A percentile compares a stretch with the other conserved stretches of the same genome.
These are phyloP conservation scores for Hemistola chrysoprasaria DNA, from an alignment of 2,888 invertebrate genomes.

Conservation along the genomic window DNA sequence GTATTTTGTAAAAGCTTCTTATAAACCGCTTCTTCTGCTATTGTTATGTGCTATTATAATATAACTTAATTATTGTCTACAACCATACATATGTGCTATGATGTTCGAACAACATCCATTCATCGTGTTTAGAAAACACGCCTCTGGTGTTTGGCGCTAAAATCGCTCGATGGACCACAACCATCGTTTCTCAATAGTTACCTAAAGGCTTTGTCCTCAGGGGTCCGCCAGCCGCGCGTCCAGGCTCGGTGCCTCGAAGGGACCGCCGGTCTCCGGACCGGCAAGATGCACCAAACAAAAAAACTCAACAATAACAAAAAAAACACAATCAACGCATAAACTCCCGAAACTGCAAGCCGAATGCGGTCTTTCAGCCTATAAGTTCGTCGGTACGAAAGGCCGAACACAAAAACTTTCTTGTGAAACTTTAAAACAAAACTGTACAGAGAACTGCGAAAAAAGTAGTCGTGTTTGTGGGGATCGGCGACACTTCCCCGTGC, in stretches of 20 bases:
- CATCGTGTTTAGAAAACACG: slow-evolving; percentile 50
- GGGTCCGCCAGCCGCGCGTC: slow-evolving; percentile 67
- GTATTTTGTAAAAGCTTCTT: slow-evolving; percentile 8
- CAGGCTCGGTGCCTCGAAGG: slow-evolving; percentile 71
- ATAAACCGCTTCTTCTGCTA: slow-evolving; percentile 12
- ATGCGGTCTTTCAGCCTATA: slow-evolving; percentile 61
- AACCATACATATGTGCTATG: slow-evolving; percentile 31
- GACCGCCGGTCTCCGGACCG: slow-evolving; percentile 73
- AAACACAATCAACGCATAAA: slow-evolving; percentile 76
- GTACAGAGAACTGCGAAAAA: slow-evolving; percentile 78
- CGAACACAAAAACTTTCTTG: slow-evolving; percentile 69
- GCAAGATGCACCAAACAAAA: slow-evolving; percentile 81
- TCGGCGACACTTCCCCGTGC: slow-evolving; percentile 72
- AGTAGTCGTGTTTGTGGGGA: slow-evolving; percentile 71
- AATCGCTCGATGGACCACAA: slow-evolving; percentile 33
- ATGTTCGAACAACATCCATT: slow-evolving; percentile 33
- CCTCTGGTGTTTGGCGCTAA: slow-evolving; percentile 40
- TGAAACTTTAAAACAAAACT: slow-evolving; percentile 78
- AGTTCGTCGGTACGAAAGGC: slow-evolving; percentile 63
- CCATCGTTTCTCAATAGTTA: slow-evolving; percentile 55
- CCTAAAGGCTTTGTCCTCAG: slow-evolving; percentile 78
- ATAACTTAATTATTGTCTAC: slow-evolving; percentile 21
- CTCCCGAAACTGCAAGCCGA: slow-evolving; percentile 68
- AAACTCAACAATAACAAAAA: slow-evolving; percentile 81
- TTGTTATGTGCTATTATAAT: slow-evolving; percentile 13